Evolutionary conservation across 2,888 invertebrate species (phyloP).

Genomic region (Platycnemis pennipes): DNA sequence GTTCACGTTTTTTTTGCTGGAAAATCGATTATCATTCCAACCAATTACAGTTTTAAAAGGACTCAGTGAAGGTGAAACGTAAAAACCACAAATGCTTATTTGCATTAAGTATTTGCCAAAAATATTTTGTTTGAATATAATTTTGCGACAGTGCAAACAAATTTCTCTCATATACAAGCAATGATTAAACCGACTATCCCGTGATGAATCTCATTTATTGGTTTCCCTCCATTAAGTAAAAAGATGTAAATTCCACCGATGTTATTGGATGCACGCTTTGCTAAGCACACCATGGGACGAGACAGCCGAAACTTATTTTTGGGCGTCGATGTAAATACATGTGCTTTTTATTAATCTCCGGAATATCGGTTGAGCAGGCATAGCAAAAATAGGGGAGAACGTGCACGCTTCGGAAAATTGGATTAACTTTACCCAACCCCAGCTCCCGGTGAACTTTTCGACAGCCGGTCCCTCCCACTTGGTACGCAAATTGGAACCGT

Average conservation of each 20-base stretch:
- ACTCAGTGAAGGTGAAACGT: too few species aligned
- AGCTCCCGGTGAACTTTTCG: not conserved
- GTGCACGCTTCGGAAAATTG: conserved; percentile 3
- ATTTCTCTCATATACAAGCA: not conserved
- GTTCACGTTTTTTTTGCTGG: too few species aligned
- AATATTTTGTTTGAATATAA: not conserved
- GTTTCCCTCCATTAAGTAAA: not conserved
- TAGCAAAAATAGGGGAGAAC: not conserved
- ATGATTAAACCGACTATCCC: not conserved
- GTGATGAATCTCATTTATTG: not conserved
- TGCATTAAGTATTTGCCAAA: too few species aligned
- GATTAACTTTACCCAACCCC: conserved; percentile 7
- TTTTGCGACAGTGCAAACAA: not conserved
- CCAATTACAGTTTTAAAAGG: too few species aligned
- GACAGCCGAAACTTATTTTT: not conserved
- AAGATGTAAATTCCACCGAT: not conserved
- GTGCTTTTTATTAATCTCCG: not conserved
- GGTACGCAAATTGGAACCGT: not conserved
- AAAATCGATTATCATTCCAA: too few species aligned
- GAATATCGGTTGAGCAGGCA: not conserved
- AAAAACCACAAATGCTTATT: too few species aligned
- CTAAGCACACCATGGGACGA: not conserved
- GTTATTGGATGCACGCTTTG: not conserved
- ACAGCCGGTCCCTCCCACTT: not conserved
- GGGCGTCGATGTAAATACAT: not conserved